phyloP scores from a whole-genome alignment of 2,113 vertebrate species.

The Myxocyprinus asiaticus region DNA sequence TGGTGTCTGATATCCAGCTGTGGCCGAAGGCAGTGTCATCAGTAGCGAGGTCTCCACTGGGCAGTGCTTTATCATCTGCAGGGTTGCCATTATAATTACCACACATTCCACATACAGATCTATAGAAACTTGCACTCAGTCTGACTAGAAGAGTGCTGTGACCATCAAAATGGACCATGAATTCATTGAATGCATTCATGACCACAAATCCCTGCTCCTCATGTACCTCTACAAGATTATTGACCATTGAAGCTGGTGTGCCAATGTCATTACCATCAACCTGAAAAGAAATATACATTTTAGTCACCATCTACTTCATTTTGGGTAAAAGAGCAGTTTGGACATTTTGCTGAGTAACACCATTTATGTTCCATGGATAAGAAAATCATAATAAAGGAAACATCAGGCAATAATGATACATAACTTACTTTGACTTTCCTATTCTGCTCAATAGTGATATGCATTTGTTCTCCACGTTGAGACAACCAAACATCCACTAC shows the following conservation, averaged over 20 bases:
- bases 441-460: constrained; percentile 62
- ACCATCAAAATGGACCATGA: constrained; percentile 67
- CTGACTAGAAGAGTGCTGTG: constrained; percentile 58
- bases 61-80: constrained; percentile 69
- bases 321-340: too few species aligned
- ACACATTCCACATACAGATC: constrained; percentile 66
- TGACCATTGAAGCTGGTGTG: constrained; percentile 35
- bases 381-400: not conserved
- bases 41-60: constrained; percentile 57
- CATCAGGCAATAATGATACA: not conserved
- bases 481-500: constrained; percentile 66
- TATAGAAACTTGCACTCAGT: constrained; percentile 33
- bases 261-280: constrained; percentile 48
- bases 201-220: constrained; percentile 53
- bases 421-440: constrained; percentile 59
- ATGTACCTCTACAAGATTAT: constrained; percentile 49
- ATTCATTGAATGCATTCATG: constrained; percentile 50
- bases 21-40: constrained; percentile 67
- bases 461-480: not conserved
- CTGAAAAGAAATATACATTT: not conserved
- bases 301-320: too few species aligned
- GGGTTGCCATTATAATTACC: constrained; percentile 67
- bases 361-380: too few species aligned
- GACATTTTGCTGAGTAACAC: too few species aligned
- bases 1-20: constrained; percentile 65